Evolutionary conservation across 37 sponge, comb jelly and placozoan species (phyloP).

Genomic region (Agelas oroides): DNA sequence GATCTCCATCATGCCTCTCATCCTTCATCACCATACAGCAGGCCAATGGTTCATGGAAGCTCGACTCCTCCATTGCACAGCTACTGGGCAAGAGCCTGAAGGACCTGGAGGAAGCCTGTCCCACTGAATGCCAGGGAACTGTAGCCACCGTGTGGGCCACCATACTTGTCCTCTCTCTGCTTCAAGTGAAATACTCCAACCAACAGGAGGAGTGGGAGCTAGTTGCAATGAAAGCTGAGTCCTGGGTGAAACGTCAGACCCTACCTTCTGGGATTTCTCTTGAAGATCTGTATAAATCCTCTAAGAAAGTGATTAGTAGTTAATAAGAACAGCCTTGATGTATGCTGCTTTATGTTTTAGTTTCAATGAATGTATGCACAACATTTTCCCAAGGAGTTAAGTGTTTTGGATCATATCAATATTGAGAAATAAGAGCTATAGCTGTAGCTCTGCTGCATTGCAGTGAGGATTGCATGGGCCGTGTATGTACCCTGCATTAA

Average conservation of each 20-base stretch:
- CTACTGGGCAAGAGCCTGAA: constrained; percentile 18
- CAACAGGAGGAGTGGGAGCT: constrained; percentile 64
- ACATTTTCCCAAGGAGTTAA: too few relatives aligned
- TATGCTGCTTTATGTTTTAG: too few relatives aligned
- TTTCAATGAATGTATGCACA: too few relatives aligned
- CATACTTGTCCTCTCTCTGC: constrained; percentile 22
- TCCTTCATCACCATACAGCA: constrained; percentile 42
- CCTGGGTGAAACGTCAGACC: constrained; percentile 47
- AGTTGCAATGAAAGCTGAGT: constrained; percentile 54
- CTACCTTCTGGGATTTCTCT: constrained; percentile 13
- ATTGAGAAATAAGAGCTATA: too few relatives aligned
- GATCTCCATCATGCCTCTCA: background rate
- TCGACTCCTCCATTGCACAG: constrained; percentile 23
- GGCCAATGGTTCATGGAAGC: constrained; percentile 60
- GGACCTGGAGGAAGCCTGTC: constrained; percentile 42
- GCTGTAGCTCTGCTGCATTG: too few relatives aligned
- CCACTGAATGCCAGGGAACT: constrained; percentile 17
- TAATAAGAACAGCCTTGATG: too few relatives aligned
- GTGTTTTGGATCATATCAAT: too few relatives aligned
- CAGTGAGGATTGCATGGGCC: too few relatives aligned
- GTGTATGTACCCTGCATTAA: too few relatives aligned
- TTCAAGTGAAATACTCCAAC: background rate
- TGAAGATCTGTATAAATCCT: background rate
- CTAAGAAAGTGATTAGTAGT: background rate
- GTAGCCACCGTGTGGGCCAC: constrained; percentile 53